phyloP scores from a whole-genome alignment of 1,140 invertebrate genomes.

The Drosophila eugracilis region DNA sequence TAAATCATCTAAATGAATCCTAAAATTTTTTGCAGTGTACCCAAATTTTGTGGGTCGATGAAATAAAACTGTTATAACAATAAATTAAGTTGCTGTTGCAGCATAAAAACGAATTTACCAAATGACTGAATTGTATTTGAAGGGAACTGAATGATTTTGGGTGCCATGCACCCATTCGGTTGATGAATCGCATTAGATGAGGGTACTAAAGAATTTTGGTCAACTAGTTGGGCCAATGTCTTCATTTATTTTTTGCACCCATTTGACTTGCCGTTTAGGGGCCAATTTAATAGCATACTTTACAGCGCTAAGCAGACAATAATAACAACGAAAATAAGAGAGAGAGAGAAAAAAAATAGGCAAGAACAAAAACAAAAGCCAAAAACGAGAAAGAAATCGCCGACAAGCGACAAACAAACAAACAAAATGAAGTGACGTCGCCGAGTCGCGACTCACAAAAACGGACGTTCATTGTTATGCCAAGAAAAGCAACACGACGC shows the following conservation, averaged over 20 bases:
- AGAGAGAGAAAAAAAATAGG: constrained; percentile 5
- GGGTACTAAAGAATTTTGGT: constrained; percentile 10
- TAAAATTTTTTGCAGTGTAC: neutral
- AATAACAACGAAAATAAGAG: constrained; percentile 31
- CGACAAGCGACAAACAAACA: constrained; percentile 56
- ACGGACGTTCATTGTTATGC: constrained; percentile 82
- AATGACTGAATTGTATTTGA: constrained; percentile 46
- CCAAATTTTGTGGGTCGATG: constrained; percentile 21
- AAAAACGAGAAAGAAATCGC: constrained; percentile 4
- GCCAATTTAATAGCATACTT: constrained; percentile 84
- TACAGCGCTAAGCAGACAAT: constrained; percentile 75
- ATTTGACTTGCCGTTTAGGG: constrained; percentile 49
- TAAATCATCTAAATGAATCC: neutral
- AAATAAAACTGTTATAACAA: constrained; percentile 70
- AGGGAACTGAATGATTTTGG: neutral
- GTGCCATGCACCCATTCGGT: constrained; percentile 59
- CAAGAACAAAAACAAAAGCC: constrained; percentile 78
- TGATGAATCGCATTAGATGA: constrained; percentile 56
- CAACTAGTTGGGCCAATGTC: constrained; percentile 6
- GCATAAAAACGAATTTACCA: constrained; percentile 72
- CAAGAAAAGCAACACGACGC: constrained; percentile 75
- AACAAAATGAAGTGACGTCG: constrained; percentile 80
- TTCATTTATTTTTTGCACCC: neutral
- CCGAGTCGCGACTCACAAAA: constrained; percentile 58
- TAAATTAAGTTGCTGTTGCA: constrained; percentile 81